Evolutionary conservation across 2,888 invertebrate genomes (phyloP).

Genomic region (Drosophila mimetica): DNA sequence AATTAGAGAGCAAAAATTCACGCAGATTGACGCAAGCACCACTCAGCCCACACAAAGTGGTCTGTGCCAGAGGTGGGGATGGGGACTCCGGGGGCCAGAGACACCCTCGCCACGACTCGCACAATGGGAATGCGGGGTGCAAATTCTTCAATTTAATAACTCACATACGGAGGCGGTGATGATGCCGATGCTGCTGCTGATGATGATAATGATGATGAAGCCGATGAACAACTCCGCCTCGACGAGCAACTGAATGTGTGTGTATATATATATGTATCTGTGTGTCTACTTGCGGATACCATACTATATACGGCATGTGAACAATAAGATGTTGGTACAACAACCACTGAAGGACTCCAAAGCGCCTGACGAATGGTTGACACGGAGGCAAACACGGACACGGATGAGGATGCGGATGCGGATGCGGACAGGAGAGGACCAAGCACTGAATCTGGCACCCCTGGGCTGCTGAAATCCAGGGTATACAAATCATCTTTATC

Average conservation of each 20-base stretch:
- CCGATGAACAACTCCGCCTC: conserved; percentile 25
- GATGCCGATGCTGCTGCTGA: conserved; percentile 17
- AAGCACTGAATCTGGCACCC: conserved; percentile 22
- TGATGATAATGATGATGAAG: conserved; percentile 16
- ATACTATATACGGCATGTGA: conserved; percentile 7
- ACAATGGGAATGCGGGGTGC: conserved; percentile 55
- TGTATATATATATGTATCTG: background rate
- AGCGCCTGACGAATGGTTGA: conserved; percentile 77
- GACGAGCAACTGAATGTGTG: conserved; percentile 9
- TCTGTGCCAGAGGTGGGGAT: background rate
- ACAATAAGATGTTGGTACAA: conserved; percentile 60
- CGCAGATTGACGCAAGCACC: conserved; percentile 66
- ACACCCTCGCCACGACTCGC: conserved; percentile 12
- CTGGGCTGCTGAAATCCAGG: background rate
- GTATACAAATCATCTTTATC: background rate
- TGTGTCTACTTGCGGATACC: background rate
- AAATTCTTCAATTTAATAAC: conserved; percentile 82
- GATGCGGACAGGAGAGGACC: conserved; percentile 12
- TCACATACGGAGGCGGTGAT: conserved; percentile 72
- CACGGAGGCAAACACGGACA: conserved; percentile 50
- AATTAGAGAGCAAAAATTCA: conserved; percentile 77
- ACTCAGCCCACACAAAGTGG: conserved; percentile 47
- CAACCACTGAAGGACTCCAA: conserved; percentile 55
- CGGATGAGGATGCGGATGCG: conserved; percentile 4
- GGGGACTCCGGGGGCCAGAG: conserved; percentile 11